Evolutionary conservation across 2,888 invertebrate species (phyloP).

Genomic region (Leucophenga maculata): DNA sequence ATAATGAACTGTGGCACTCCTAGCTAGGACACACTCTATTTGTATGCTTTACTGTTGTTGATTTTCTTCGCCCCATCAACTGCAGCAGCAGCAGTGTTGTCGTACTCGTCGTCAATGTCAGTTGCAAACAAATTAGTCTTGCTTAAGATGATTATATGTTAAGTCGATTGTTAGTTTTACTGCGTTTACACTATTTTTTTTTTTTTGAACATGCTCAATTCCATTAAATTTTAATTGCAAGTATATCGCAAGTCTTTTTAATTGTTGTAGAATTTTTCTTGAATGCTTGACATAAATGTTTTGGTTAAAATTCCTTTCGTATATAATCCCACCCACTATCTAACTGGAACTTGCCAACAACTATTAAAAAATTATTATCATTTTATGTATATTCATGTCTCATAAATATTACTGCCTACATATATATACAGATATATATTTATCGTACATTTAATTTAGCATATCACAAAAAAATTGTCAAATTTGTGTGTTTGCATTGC

Average conservation of each 20-base stretch:
- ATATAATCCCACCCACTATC: no score
- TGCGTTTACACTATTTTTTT: background rate
- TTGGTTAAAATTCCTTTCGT: no score
- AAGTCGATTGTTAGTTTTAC: constrained; percentile 3
- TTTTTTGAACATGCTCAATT: background rate
- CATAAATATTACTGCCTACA: no score
- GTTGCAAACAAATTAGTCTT: constrained; percentile 24
- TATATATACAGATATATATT: no score
- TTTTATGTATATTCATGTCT: no score
- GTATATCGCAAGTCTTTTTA: background rate
- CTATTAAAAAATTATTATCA: no score
- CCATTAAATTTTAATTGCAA: background rate
- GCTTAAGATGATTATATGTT: background rate
- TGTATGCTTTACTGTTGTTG: background rate
- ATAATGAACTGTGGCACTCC: constrained; percentile 23
- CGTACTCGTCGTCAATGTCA: constrained; percentile 6
- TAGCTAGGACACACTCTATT: background rate
- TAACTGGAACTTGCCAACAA: no score
- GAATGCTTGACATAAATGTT: no score
- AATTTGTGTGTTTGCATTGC: no score
- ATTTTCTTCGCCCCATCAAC: background rate
- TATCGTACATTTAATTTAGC: no score
- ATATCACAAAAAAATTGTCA: no score
- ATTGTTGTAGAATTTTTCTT: background rate
- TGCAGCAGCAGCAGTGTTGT: background rate